Conservation (phyloP, 2,113 vertebrate species). For the Boleophthalmus pectinirostris region DNA sequence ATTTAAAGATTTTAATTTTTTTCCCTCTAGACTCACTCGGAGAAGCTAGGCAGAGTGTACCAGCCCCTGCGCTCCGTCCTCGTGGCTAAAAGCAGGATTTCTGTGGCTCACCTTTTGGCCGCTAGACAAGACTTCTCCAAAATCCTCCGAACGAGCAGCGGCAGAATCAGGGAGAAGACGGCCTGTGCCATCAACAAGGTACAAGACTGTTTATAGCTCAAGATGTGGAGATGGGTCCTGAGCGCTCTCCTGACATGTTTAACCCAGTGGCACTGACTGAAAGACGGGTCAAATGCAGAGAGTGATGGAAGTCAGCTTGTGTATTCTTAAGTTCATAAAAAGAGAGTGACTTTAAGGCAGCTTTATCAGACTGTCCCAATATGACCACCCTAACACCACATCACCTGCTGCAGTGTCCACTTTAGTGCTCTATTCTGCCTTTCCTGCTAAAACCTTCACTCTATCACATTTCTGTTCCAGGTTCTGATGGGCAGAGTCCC, state of each 20-base stretch:
- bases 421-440: no score
- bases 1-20: constrained; percentile 19
- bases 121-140: constrained; percentile 95
- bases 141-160: constrained; percentile 94
- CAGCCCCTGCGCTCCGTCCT: constrained; percentile 88
- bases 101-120: constrained; percentile 88
- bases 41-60: constrained; percentile 91
- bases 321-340: no score
- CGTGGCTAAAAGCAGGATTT: constrained; percentile 80
- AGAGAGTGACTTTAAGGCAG: no score
- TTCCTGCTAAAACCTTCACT: no score
- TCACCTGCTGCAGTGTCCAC: no score
- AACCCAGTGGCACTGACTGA: no score
- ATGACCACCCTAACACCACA: no score
- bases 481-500: constrained; percentile 97
- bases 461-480: constrained; percentile 58
- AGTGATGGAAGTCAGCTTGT: no score
- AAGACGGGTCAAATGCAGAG: no score
- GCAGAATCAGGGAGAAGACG: constrained; percentile 90
- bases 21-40: constrained; percentile 82
- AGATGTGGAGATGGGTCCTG: no score
- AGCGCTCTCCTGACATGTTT: no score
- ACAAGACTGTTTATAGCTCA: not conserved
- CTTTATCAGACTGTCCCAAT: no score
- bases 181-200: constrained; percentile 98